Conservation (phyloP, 2,888 invertebrate species). For the Stegana nigrithorax region DNA sequence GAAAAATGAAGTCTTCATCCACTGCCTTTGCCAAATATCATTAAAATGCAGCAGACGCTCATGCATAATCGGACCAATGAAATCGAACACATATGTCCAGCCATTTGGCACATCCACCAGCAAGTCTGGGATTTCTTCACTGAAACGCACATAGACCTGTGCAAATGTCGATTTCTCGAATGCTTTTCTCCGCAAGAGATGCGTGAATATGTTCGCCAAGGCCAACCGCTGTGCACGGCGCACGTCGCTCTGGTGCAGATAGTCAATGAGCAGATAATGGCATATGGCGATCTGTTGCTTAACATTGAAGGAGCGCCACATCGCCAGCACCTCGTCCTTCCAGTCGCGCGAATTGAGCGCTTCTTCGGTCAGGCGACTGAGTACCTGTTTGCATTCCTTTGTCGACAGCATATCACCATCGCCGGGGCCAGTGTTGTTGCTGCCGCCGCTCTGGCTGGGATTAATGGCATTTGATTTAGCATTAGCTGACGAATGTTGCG, state of each 20-base stretch:
- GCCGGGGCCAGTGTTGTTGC: not conserved
- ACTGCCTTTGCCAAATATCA: slow-evolving; percentile 57
- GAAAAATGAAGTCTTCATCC: slow-evolving; percentile 42
- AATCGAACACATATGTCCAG: slow-evolving; percentile 62
- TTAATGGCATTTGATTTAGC: slow-evolving; percentile 33
- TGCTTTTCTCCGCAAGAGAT: slow-evolving; percentile 45
- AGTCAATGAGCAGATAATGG: slow-evolving; percentile 52
- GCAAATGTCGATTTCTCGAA: slow-evolving; percentile 45
- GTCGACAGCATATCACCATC: slow-evolving; percentile 19
- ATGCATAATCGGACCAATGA: slow-evolving; percentile 61
- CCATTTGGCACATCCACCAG: slow-evolving; percentile 62
- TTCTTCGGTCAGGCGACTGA: slow-evolving; percentile 54
- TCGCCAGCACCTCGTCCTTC: slow-evolving; percentile 42
- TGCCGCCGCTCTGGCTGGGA: not conserved
- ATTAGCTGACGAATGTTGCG: slow-evolving; percentile 29
- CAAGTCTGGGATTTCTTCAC: slow-evolving; percentile 52
- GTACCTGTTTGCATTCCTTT: slow-evolving; percentile 49
- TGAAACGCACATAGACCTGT: slow-evolving; percentile 52
- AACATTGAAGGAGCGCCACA: slow-evolving; percentile 47
- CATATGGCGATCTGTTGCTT: slow-evolving; percentile 50
- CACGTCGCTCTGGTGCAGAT: slow-evolving; percentile 49
- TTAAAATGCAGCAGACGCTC: slow-evolving; percentile 48
- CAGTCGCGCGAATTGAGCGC: slow-evolving; percentile 43
- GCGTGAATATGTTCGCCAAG: slow-evolving; percentile 50
- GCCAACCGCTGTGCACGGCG: slow-evolving; percentile 51